phyloP scores from a whole-genome alignment of 2,888 invertebrate species.

The Aporophyla nigra region DNA sequence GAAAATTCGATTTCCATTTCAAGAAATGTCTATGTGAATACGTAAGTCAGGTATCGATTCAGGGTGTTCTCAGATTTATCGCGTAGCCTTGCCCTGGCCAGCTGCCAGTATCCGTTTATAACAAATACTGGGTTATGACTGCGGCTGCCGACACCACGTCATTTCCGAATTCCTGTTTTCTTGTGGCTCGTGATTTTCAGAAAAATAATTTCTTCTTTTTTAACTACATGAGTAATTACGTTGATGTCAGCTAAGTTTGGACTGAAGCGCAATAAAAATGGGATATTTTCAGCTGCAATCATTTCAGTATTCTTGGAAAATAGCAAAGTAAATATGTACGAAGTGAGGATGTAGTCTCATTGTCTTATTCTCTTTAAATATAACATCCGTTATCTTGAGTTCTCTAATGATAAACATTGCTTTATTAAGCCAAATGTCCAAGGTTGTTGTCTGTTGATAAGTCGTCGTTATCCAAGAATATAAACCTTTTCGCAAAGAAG shows the following conservation, averaged over 20 bases:
- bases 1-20: constrained; percentile 7
- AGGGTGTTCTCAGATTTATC: constrained; percentile 43
- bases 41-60: constrained; percentile 32
- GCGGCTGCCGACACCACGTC: constrained; percentile 47
- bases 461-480: too few relatives aligned
- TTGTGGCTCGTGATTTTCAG: constrained; percentile 13
- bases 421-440: constrained; percentile 29
- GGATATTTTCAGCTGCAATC: constrained; percentile 21
- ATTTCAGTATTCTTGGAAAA: constrained; percentile 14
- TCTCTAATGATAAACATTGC: constrained; percentile 13
- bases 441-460: constrained; percentile 22
- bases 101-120: constrained; percentile 63
- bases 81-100: constrained; percentile 49
- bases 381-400: constrained; percentile 25
- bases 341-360: constrained; percentile 13
- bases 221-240: constrained; percentile 43
- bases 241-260: constrained; percentile 34
- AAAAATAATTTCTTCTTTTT: constrained; percentile 25
- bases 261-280: constrained; percentile 28
- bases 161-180: constrained; percentile 63
- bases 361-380: constrained; percentile 41
- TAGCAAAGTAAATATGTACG: neutral
- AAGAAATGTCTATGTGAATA: constrained; percentile 17
- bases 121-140: constrained; percentile 54
- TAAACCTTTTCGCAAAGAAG: neutral